Evolutionary conservation across 1,140 invertebrate species (phyloP).

Genomic region (Fopius arisanus): DNA sequence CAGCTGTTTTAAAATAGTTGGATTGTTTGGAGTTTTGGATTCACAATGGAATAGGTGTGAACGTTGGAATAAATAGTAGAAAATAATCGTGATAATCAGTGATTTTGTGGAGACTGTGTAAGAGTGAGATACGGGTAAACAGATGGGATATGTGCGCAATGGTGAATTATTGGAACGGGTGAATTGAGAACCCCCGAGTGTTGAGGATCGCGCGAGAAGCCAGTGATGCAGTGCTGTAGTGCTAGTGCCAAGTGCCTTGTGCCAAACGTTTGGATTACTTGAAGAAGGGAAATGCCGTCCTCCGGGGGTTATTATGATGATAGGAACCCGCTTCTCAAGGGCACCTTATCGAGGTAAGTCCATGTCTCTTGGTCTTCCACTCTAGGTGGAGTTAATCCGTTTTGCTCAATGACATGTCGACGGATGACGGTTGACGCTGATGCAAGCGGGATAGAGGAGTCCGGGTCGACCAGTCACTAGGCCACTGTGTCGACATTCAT

Average conservation of each 20-base stretch:
- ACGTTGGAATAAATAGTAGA: background rate
- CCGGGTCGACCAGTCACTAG: slow-evolving; percentile 38
- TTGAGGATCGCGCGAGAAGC: slow-evolving; percentile 48
- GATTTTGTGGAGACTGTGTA: background rate
- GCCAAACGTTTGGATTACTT: slow-evolving; percentile 60
- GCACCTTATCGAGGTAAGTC: slow-evolving; percentile 64
- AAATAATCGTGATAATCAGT: background rate
- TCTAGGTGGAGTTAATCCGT: background rate
- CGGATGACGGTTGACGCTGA: background rate
- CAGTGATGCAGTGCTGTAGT: slow-evolving; percentile 64
- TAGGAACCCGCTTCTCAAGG: slow-evolving; percentile 66
- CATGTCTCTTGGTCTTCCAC: slow-evolving; percentile 1
- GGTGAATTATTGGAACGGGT: slow-evolving; percentile 43
- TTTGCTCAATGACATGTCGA: background rate
- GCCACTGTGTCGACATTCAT: slow-evolving; percentile 37
- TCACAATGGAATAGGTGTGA: no score
- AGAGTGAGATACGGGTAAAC: slow-evolving; percentile 21
- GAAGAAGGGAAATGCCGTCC: slow-evolving; percentile 54
- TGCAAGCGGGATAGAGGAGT: slow-evolving; percentile 5
- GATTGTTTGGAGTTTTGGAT: no score
- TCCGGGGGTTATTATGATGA: slow-evolving; percentile 64
- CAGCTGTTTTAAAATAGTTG: background rate
- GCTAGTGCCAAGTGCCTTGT: slow-evolving; percentile 57
- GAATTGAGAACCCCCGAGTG: slow-evolving; percentile 56
- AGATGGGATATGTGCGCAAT: slow-evolving; percentile 28